These are phyloP conservation scores for Teinopalpus imperialis DNA, from an alignment of 2,888 invertebrate genomes.

Conservation along the genomic window DNA sequence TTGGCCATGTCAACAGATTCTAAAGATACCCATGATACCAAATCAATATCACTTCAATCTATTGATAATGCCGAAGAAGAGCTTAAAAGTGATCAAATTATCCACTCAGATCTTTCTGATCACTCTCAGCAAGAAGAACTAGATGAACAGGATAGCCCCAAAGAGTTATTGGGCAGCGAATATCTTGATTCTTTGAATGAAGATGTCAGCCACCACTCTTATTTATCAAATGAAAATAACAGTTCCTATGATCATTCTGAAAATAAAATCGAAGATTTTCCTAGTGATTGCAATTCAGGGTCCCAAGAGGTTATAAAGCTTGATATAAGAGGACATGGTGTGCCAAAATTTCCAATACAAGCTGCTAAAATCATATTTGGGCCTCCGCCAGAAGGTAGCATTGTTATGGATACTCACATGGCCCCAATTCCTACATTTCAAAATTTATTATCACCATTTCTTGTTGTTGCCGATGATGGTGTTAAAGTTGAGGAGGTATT, in stretches of 20 bases:
- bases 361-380: conserved; percentile 71
- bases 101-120: background rate
- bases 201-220: conserved; percentile 39
- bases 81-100: background rate
- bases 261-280: conserved; percentile 38
- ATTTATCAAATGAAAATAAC: conserved; percentile 37
- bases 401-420: conserved; percentile 48
- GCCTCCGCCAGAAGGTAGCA: conserved; percentile 65
- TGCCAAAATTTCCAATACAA: conserved; percentile 57
- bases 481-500: conserved; percentile 55
- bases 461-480: conserved; percentile 55
- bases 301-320: conserved; percentile 77
- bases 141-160: conserved; percentile 38
- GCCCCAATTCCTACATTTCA: conserved; percentile 60
- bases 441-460: conserved; percentile 63
- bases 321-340: conserved; percentile 71
- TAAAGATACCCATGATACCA: conserved; percentile 47
- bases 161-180: conserved; percentile 55
- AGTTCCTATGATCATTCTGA: conserved; percentile 38
- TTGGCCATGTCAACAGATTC: conserved; percentile 62
- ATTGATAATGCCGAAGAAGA: conserved; percentile 9
- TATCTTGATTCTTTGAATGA: conserved; percentile 68
- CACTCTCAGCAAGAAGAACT: conserved; percentile 28
- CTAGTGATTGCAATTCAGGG: conserved; percentile 50
- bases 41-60: conserved; percentile 33